These are phyloP conservation scores for Lipotes vexillifer DNA, from an alignment of 2,113 vertebrate genomes.

Conservation along the genomic window DNA sequence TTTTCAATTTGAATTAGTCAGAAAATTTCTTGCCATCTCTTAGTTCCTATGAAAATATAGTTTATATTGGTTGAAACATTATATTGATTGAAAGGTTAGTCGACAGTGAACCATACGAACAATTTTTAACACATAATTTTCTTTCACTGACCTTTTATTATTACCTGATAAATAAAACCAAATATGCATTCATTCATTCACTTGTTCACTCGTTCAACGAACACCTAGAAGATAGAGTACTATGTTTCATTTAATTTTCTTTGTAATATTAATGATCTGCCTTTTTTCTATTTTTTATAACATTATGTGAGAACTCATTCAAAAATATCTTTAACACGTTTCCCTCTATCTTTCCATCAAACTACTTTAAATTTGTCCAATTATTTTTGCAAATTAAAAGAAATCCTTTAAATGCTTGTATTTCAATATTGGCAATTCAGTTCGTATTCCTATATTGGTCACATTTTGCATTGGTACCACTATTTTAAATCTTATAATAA, in stretches of 20 bases:
- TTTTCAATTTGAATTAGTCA: not conserved
- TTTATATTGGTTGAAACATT: not conserved
- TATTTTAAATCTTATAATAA: conserved; percentile 37
- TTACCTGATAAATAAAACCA: conserved; percentile 24
- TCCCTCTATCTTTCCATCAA: not conserved
- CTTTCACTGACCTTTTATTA: conserved; percentile 17
- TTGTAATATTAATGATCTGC: not conserved
- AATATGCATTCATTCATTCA: not conserved
- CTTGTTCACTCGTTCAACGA: not conserved
- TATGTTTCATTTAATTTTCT: conserved; percentile 3
- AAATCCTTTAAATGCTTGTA: not conserved
- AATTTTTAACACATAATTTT: not conserved
- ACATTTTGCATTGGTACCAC: conserved; percentile 1
- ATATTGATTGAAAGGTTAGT: not conserved
- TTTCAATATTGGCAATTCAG: conserved; percentile 17
- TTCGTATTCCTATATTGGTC: not conserved
- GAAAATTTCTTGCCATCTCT: conserved; percentile 11
- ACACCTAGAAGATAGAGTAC: not conserved
- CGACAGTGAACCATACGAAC: not conserved
- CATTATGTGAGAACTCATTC: not conserved
- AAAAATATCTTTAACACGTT: not conserved
- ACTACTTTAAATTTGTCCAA: not conserved
- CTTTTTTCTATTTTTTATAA: not conserved
- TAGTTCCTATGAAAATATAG: conserved; percentile 26
- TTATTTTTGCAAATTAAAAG: conserved; percentile 23